Evolutionary conservation across 2,113 vertebrate genomes (phyloP).

Genomic region (Sciurus niger): DNA sequence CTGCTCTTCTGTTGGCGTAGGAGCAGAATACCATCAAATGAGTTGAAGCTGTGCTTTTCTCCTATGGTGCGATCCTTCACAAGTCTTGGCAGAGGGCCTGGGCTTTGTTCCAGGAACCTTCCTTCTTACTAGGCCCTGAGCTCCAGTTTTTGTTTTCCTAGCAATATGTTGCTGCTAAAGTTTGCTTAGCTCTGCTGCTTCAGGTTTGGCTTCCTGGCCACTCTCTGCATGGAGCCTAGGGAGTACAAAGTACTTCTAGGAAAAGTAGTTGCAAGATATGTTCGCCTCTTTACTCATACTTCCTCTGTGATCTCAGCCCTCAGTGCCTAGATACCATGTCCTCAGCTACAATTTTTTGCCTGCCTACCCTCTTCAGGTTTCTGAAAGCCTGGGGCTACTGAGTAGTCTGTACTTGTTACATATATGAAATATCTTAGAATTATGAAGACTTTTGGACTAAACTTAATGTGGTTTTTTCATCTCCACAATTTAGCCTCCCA

Average conservation of each 20-base stretch:
- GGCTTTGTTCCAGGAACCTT: not conserved
- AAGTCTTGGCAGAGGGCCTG: not conserved
- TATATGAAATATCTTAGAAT: not conserved
- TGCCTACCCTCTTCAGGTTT: not conserved
- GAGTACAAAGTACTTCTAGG: not conserved
- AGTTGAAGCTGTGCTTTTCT: not conserved
- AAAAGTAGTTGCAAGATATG: not conserved
- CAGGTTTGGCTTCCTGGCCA: not conserved
- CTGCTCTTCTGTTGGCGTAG: not conserved
- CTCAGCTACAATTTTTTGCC: not conserved
- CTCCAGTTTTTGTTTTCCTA: not conserved
- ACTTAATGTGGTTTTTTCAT: not conserved
- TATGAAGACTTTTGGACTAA: not conserved
- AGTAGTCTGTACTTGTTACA: not conserved
- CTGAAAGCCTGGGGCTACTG: not conserved
- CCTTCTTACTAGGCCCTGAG: not conserved
- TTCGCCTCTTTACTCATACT: not conserved
- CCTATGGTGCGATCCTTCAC: not conserved
- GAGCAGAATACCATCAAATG: not conserved
- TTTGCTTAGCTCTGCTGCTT: not conserved
- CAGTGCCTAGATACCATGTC: not conserved
- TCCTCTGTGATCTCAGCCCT: not conserved
- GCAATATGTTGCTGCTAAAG: not conserved
- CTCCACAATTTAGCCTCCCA: not conserved
- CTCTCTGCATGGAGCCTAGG: not conserved